These are phyloP conservation scores for Pyrgus malvae DNA, from an alignment of 2,888 invertebrate genomes.

Conservation along the genomic window DNA sequence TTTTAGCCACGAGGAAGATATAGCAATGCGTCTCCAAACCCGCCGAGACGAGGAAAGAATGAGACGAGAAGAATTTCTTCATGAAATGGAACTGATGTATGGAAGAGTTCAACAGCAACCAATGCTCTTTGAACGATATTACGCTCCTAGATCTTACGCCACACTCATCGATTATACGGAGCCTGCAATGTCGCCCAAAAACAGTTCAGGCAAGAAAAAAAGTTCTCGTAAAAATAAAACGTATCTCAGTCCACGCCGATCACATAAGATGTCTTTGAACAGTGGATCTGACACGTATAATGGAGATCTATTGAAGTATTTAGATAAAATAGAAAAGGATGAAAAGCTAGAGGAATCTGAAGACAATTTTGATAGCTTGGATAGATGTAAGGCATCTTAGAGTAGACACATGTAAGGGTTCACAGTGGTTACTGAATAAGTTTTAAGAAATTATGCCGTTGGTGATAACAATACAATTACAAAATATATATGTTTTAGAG, in stretches of 20 bases:
- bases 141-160: conserved; percentile 77
- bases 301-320: conserved; percentile 57
- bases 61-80: conserved; percentile 84
- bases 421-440: no score
- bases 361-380: conserved; percentile 48
- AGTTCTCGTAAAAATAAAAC: conserved; percentile 45
- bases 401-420: no score
- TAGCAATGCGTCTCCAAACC: conserved; percentile 84
- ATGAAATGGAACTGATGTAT: conserved; percentile 88
- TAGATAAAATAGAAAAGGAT: conserved; percentile 62
- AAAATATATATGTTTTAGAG: no score
- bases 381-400: conserved; percentile 39
- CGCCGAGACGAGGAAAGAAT: conserved; percentile 86
- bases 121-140: conserved; percentile 86
- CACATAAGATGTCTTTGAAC: conserved; percentile 65
- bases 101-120: conserved; percentile 86
- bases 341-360: conserved; percentile 59
- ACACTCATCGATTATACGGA: conserved; percentile 55
- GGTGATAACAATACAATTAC: no score
- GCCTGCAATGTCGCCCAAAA: conserved; percentile 57
- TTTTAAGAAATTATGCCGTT: no score
- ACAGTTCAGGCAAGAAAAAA: conserved; percentile 52
- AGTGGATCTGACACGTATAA: conserved; percentile 57
- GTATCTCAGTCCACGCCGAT: conserved; percentile 54
- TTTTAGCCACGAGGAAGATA: conserved; percentile 83